Evolutionary conservation across 2,797 vertebrate species (phyloP).

Genomic region (Capromys pilorides): DNA sequence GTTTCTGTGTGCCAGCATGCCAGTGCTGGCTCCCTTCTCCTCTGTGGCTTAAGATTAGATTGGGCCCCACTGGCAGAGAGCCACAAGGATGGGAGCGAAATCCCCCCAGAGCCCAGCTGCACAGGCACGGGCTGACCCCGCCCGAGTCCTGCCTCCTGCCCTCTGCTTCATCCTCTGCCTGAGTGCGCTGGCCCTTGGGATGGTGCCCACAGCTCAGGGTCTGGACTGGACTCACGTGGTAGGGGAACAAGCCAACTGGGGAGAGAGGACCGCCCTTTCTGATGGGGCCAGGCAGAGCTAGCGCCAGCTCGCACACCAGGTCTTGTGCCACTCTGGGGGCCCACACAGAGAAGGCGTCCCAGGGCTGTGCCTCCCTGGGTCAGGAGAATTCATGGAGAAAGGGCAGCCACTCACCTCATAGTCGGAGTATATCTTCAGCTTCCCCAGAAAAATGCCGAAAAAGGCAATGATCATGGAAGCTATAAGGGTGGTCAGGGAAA

Average conservation of each 20-base stretch:
- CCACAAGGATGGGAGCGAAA: neutral
- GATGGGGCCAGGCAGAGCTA: neutral
- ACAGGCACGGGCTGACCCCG: neutral
- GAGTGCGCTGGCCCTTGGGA: neutral
- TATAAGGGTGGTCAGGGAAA: constrained; percentile 91
- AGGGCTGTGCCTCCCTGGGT: neutral
- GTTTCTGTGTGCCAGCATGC: accelerated
- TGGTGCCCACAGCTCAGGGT: neutral
- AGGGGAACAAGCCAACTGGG: neutral
- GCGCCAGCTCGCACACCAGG: neutral
- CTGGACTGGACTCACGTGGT: neutral
- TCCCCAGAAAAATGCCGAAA: constrained; percentile 91
- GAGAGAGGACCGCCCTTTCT: neutral
- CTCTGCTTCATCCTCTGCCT: neutral
- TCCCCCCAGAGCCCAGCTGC: neutral
- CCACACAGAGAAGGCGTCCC: neutral
- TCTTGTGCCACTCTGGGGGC: neutral
- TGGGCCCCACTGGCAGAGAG: neutral
- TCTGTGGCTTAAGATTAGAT: neutral
- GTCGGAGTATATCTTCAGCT: constrained; percentile 88
- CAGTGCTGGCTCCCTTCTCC: neutral
- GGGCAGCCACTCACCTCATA: constrained; percentile 89
- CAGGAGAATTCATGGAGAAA: accelerated
- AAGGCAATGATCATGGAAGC: constrained; percentile 89
- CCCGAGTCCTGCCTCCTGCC: neutral